Conservation (phyloP, 2,888 invertebrate species). For the Atrina japonica region DNA sequence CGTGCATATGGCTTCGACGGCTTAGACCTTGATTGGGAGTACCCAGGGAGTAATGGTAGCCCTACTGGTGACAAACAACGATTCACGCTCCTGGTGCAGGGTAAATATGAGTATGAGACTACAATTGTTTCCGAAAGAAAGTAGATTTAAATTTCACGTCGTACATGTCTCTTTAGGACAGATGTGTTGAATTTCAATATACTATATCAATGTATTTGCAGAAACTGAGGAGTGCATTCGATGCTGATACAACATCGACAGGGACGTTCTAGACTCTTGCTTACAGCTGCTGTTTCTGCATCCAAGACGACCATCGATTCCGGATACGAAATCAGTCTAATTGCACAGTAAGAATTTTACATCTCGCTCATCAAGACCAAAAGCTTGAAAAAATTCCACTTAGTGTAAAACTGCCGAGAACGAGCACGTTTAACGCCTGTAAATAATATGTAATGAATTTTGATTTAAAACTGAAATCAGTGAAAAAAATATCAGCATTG, state of each 20-base stretch:
- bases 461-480: no score
- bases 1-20: slow-evolving; percentile 87
- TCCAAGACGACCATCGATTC: slow-evolving; percentile 11
- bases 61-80: slow-evolving; percentile 61
- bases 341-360: not conserved
- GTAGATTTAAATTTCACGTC: not conserved
- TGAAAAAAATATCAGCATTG: no score
- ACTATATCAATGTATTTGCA: not conserved
- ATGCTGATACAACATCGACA: not conserved
- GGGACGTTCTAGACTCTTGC: not conserved
- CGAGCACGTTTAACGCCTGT: no score
- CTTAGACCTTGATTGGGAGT: slow-evolving; percentile 95
- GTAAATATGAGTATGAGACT: no score
- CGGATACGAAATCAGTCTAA: slow-evolving; percentile 10
- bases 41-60: slow-evolving; percentile 83
- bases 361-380: no score
- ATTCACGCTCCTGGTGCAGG: slow-evolving; percentile 53
- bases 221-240: slow-evolving; percentile 10
- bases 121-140: not conserved
- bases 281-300: slow-evolving; percentile 21
- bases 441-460: no score
- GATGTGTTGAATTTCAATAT: not conserved
- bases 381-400: no score
- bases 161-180: not conserved
- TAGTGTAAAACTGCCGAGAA: no score